phyloP scores from a whole-genome alignment of 30 jellyfish, hydroid and myxozoan species.

The Phacellophora camtschatica region DNA sequence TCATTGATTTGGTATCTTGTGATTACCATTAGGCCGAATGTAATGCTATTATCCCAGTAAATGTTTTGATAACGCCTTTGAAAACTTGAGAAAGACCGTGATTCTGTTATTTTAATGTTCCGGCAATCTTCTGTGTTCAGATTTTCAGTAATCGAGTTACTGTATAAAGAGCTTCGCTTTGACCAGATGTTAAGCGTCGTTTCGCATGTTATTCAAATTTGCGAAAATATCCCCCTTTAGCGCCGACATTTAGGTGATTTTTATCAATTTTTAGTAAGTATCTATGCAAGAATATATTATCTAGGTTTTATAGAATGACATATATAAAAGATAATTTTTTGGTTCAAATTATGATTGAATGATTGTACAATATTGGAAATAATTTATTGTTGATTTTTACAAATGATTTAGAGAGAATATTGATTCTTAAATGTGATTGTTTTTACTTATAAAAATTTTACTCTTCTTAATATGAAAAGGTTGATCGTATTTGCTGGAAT shows the following conservation, averaged over 20 bases:
- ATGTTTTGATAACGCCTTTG: constrained; percentile 47
- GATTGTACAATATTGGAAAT: constrained; percentile 27
- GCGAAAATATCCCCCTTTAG: background rate
- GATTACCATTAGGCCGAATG: constrained; percentile 6
- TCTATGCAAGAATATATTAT: background rate
- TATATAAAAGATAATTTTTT: constrained; percentile 3
- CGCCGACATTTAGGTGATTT: constrained; percentile 2
- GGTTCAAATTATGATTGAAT: constrained; percentile 25
- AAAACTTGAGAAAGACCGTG: constrained; percentile 33
- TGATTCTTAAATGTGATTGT: background rate
- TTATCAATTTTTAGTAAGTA: constrained; percentile 12
- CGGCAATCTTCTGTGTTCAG: constrained; percentile 47
- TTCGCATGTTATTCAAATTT: background rate
- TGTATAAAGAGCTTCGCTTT: background rate
- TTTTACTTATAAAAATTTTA: background rate
- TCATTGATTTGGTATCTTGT: too few relatives aligned
- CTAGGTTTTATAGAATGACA: constrained; percentile 36
- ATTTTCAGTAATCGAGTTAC: constrained; percentile 42
- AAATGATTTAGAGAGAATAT: constrained; percentile 39
- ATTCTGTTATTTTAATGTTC: background rate
- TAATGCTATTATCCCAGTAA: constrained; percentile 32
- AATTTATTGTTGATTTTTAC: constrained; percentile 33
- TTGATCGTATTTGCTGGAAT: constrained; percentile 17
- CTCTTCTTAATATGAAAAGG: background rate
- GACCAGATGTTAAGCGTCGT: background rate